Evolutionary conservation across 2,113 vertebrate genomes (phyloP).

Genomic region (Trematomus loennbergii): DNA sequence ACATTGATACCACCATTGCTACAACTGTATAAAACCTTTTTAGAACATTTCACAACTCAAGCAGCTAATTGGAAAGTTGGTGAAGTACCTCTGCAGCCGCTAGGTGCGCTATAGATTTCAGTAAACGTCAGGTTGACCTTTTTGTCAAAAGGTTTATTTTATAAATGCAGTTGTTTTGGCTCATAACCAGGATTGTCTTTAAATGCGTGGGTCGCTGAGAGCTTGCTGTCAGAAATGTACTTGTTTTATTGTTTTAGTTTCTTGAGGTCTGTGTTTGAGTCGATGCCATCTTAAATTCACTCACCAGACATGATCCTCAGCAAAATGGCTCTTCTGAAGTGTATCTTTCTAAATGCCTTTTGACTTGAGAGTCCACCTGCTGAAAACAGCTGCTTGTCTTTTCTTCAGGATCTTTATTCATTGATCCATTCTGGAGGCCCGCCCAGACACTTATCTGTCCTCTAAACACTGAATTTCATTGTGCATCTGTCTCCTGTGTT

Average conservation of each 20-base stretch:
- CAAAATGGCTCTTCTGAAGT: neutral
- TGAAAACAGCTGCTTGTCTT: slow-evolving; percentile 21
- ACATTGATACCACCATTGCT: neutral
- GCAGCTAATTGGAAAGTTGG: slow-evolving; percentile 23
- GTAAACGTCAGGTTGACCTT: slow-evolving; percentile 50
- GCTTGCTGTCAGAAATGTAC: neutral
- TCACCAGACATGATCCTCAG: neutral
- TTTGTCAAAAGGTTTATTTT: slow-evolving; percentile 33
- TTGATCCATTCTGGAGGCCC: slow-evolving; percentile 6
- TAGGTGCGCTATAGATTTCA: slow-evolving; percentile 11
- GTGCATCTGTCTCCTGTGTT: slow-evolving; percentile 20
- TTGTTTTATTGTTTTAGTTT: slow-evolving; percentile 12
- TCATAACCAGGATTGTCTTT: neutral
- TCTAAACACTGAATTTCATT: slow-evolving; percentile 27
- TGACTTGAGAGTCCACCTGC: neutral
- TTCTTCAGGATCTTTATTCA: slow-evolving; percentile 28
- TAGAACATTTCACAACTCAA: neutral
- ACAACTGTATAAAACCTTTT: too few species aligned
- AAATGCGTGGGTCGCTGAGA: slow-evolving; percentile 8
- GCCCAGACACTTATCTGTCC: slow-evolving; percentile 16
- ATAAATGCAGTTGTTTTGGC: slow-evolving; percentile 18
- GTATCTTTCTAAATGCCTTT: neutral
- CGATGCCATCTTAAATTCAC: neutral
- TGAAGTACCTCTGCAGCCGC: slow-evolving; percentile 29
- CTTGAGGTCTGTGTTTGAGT: neutral